Evolutionary conservation across 2,888 invertebrate species (phyloP).

Genomic region (Dynastes maya): DNA sequence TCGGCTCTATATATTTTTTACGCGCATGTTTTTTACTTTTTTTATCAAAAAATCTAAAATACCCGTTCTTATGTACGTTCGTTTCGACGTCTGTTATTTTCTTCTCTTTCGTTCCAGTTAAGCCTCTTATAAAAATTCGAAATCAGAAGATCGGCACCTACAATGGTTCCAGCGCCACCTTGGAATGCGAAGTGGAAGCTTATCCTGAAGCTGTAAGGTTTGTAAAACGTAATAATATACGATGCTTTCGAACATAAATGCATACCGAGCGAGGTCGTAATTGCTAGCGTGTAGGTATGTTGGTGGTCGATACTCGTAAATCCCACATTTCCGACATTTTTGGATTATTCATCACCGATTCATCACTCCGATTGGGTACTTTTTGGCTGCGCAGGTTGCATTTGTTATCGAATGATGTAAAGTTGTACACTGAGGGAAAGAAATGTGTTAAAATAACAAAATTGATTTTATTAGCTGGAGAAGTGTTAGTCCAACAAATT

Average conservation of each 20-base stretch:
- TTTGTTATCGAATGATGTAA: too few species aligned
- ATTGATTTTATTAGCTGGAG: too few species aligned
- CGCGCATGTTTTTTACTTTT: neutral
- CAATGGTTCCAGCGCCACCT: conserved; percentile 79
- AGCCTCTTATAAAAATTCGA: conserved; percentile 86
- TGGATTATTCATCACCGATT: too few species aligned
- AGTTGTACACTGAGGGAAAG: too few species aligned
- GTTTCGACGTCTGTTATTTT: neutral
- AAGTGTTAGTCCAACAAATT: too few species aligned
- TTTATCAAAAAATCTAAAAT: neutral
- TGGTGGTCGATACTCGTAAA: too few species aligned
- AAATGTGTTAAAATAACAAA: too few species aligned
- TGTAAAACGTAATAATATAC: conserved; percentile 47
- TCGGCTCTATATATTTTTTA: conserved; percentile 18
- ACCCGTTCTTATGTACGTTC: neutral
- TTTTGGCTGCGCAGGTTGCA: too few species aligned
- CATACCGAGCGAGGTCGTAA: neutral
- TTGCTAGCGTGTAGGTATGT: too few species aligned
- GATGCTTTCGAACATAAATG: neutral
- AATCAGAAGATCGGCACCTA: conserved; percentile 83
- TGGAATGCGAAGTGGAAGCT: conserved; percentile 91
- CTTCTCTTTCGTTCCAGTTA: conserved; percentile 74
- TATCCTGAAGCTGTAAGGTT: conserved; percentile 86
- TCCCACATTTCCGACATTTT: too few species aligned
- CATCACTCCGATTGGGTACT: too few species aligned